These are phyloP conservation scores for Oceanodroma tethys DNA, from an alignment of 2,113 vertebrate genomes.

Conservation along the genomic window DNA sequence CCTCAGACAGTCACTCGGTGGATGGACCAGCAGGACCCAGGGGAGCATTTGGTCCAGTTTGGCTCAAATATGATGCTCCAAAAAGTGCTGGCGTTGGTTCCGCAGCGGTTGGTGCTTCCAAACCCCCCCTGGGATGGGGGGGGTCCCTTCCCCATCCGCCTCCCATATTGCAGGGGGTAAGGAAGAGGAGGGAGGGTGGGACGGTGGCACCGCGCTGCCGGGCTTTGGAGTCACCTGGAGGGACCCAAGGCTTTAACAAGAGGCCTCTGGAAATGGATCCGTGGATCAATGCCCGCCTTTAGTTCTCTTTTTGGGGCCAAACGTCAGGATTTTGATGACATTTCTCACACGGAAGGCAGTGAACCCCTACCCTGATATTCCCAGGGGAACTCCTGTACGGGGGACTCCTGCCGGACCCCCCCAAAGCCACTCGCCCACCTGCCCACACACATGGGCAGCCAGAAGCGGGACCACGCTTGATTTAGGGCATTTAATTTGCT, in stretches of 20 bases:
- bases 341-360: not conserved
- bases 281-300: not conserved
- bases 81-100: not conserved
- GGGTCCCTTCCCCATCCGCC: not conserved
- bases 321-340: not conserved
- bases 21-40: not conserved
- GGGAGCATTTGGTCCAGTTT: not conserved
- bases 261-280: not conserved
- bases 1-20: no score
- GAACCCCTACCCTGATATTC: not conserved
- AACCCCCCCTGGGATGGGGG: not conserved
- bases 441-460: accelerated
- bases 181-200: not conserved
- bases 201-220: accelerated
- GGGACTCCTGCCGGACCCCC: not conserved
- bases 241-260: not conserved
- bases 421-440: accelerated
- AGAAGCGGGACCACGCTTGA: not conserved
- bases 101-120: not conserved
- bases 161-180: accelerated
- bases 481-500: not conserved
- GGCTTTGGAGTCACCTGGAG: not conserved
- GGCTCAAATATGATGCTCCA: not conserved
- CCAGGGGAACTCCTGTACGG: not conserved
- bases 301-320: not conserved